Conservation (phyloP, 2,888 invertebrate genomes). For the Liodrosophila aerea region DNA sequence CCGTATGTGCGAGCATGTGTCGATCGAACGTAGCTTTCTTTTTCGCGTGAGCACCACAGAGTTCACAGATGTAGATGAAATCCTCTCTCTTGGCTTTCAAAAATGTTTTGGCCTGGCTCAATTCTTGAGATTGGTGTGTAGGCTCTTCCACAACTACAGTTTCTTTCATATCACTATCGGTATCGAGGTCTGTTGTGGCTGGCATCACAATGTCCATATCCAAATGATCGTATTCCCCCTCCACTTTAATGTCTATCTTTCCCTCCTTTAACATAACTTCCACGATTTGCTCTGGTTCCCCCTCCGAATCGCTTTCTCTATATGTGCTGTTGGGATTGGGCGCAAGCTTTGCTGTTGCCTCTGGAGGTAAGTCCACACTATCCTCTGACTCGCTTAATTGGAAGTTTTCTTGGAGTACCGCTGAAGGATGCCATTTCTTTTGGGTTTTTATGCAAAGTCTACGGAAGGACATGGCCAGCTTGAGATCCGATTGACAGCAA, state of each 20-base stretch:
- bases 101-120: background rate
- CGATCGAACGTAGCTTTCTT: slow-evolving; percentile 49
- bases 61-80: slow-evolving; percentile 50
- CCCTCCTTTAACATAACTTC: slow-evolving; percentile 47
- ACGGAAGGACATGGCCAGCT: slow-evolving; percentile 48
- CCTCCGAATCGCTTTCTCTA: slow-evolving; percentile 15
- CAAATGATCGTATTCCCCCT: slow-evolving; percentile 39
- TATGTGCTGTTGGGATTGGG: slow-evolving; percentile 4
- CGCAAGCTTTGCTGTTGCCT: background rate
- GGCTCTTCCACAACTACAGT: background rate
- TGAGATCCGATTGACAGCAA: slow-evolving; percentile 58
- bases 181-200: slow-evolving; percentile 18
- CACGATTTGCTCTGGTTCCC: slow-evolving; percentile 34
- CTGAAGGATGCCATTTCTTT: slow-evolving; percentile 37
- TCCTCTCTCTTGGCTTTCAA: slow-evolving; percentile 19
- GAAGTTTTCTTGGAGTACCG: slow-evolving; percentile 6
- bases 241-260: background rate
- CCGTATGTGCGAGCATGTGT: slow-evolving; percentile 74
- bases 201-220: slow-evolving; percentile 10
- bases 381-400: slow-evolving; percentile 28
- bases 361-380: too few relatives aligned
- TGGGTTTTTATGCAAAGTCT: slow-evolving; percentile 52
- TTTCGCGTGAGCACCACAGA: slow-evolving; percentile 47
- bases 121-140: too few relatives aligned
- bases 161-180: slow-evolving; percentile 5